phyloP scores from a whole-genome alignment of 1,140 invertebrate species.

The Capitella teleta region DNA sequence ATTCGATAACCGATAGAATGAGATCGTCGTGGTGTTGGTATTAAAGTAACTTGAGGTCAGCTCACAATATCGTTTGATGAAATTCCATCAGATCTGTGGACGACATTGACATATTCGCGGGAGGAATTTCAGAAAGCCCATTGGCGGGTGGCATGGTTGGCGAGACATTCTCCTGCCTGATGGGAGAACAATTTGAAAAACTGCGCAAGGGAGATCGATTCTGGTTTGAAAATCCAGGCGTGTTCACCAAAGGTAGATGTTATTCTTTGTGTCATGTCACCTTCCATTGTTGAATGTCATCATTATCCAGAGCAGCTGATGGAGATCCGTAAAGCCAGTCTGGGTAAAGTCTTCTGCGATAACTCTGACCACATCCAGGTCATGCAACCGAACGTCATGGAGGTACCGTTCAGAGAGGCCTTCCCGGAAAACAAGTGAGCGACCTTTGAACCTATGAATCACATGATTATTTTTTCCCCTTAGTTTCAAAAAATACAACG shows the following conservation, averaged over 20 bases:
- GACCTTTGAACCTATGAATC: too few species aligned
- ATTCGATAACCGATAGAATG: slow-evolving; percentile 56
- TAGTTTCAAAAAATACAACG: too few species aligned
- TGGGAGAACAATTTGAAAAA: slow-evolving; percentile 85
- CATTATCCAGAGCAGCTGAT: too few species aligned
- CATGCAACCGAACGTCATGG: too few species aligned
- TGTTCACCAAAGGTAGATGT: too few species aligned
- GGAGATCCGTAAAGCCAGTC: slow-evolving; percentile 58
- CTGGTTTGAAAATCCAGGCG: slow-evolving; percentile 75
- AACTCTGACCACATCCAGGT: too few species aligned
- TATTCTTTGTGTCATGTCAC: slow-evolving; percentile 42
- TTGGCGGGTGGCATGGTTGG: slow-evolving; percentile 77
- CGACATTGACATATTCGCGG: slow-evolving; percentile 24
- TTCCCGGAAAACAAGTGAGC: too few species aligned
- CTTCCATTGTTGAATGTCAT: slow-evolving; percentile 42
- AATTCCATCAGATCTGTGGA: slow-evolving; percentile 7
- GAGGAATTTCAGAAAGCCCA: slow-evolving; percentile 71
- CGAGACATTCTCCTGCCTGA: slow-evolving; percentile 91
- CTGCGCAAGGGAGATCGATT: slow-evolving; percentile 84
- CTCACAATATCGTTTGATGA: slow-evolving; percentile 43
- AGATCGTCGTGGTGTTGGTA: slow-evolving; percentile 62
- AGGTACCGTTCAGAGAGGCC: too few species aligned
- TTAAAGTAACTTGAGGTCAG: slow-evolving; percentile 60
- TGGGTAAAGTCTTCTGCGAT: too few species aligned
- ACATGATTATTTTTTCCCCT: too few species aligned